Evolutionary conservation across 2,797 vertebrate genomes (phyloP).

Genomic region (Onychomys arenicola): DNA sequence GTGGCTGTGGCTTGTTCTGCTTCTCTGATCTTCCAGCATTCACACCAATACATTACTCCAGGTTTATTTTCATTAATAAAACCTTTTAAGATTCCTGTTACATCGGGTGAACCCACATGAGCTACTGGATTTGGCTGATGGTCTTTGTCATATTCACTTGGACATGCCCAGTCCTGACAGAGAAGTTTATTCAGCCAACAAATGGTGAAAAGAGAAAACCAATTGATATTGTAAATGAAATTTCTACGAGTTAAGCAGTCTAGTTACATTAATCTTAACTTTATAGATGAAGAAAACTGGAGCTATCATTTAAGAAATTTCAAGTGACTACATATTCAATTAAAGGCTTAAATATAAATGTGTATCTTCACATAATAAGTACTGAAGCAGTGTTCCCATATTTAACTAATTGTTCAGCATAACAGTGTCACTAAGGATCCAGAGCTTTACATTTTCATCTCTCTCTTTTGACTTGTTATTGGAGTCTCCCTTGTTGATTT

Average conservation of each 20-base stretch:
- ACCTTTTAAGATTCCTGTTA: too few species aligned
- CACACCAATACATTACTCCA: too few species aligned
- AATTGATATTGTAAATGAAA: not conserved
- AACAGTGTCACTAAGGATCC: not conserved
- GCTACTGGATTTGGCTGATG: not conserved
- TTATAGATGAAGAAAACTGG: not conserved
- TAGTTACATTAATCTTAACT: slow-evolving; percentile 3
- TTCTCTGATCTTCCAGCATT: too few species aligned
- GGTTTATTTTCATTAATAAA: too few species aligned
- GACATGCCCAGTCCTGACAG: not conserved
- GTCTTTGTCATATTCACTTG: slow-evolving; percentile 12
- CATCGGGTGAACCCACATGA: not conserved
- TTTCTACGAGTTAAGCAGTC: slow-evolving; percentile 17
- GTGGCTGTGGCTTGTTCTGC: too few species aligned
- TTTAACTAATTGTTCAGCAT: not conserved
- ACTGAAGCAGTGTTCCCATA: not conserved
- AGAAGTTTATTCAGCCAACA: not conserved
- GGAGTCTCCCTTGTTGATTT: not conserved
- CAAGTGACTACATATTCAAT: not conserved
- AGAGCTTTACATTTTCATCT: not conserved
- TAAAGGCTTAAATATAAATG: slow-evolving; percentile 16
- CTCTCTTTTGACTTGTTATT: not conserved
- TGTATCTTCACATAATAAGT: not conserved
- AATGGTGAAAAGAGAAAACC: slow-evolving; percentile 5
- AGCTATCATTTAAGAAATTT: not conserved